phyloP scores from a whole-genome alignment of 2,797 vertebrate genomes.

The Pristis pectinata region DNA sequence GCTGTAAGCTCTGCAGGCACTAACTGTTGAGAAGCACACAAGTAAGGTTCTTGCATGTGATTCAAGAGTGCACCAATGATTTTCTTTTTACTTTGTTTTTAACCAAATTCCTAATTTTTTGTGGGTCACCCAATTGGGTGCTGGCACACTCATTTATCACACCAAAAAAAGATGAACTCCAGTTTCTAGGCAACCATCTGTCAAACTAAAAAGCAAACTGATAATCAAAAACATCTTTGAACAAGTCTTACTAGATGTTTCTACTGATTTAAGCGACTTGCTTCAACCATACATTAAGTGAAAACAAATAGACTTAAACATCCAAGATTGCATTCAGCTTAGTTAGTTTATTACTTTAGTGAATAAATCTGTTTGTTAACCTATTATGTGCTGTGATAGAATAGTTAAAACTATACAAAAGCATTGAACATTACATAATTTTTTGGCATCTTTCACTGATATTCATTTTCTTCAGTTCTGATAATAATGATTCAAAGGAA shows the following conservation, averaged over 20 bases:
- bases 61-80: no score
- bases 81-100: no score
- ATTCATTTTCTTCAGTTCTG: not conserved
- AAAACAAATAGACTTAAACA: not conserved
- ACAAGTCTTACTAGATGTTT: not conserved
- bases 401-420: not conserved
- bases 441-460: not conserved
- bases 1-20: no score
- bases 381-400: not conserved
- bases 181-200: not conserved
- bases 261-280: not conserved
- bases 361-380: not conserved
- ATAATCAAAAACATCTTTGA: not conserved
- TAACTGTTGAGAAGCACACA: no score
- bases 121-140: no score
- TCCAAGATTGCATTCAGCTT: not conserved
- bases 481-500: not conserved
- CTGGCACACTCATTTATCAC: no score
- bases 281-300: not conserved
- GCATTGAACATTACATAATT: not conserved
- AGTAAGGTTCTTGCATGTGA: no score
- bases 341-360: not conserved
- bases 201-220: not conserved
- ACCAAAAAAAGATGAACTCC: no score
- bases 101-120: no score